Percentiles rank a stretch among this genome's conserved stretches.
phyloP scores from a whole-genome alignment of 2,888 invertebrate species.

The Hemithea aestivaria region DNA sequence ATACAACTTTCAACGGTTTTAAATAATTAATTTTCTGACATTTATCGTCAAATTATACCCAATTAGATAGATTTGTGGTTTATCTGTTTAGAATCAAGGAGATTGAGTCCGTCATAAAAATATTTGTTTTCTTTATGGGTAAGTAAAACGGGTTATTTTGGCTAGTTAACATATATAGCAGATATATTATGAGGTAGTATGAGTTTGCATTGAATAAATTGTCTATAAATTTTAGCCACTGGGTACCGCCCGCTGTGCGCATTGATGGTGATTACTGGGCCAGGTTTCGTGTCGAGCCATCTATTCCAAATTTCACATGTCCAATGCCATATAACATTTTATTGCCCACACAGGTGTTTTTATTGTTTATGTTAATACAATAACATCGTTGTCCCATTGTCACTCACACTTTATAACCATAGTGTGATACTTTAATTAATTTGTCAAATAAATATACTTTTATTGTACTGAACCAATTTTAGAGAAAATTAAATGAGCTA shows the following conservation, averaged over 20 bases:
- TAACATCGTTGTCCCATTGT: conserved; percentile 4
- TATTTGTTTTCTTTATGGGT: conserved; percentile 8
- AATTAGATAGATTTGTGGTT: conserved; percentile 8
- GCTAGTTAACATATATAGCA: conserved; percentile 10
- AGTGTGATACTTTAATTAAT: neutral
- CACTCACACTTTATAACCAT: conserved; percentile 1
- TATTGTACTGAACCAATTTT: conserved; percentile 4
- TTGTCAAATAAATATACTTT: conserved; percentile 1
- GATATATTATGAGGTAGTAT: conserved; percentile 7
- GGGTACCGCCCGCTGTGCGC: conserved; percentile 8
- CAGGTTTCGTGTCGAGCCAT: conserved; percentile 9
- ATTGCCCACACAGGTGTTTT: conserved; percentile 6
- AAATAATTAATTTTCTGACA: conserved; percentile 8
- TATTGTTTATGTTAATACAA: conserved; percentile 12
- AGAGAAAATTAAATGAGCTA: neutral
- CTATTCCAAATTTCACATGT: conserved; percentile 6
- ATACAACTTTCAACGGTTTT: neutral
- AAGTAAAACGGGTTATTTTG: conserved; percentile 14
- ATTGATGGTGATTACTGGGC: conserved; percentile 10
- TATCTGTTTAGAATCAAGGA: conserved; percentile 5
- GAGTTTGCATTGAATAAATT: conserved; percentile 15
- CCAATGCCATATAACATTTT: conserved; percentile 8
- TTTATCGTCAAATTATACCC: conserved; percentile 15
- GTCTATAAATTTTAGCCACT: conserved; percentile 13
- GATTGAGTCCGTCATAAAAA: conserved; percentile 9